Percentiles rank a stretch among this genome's conserved stretches.
These are phyloP conservation scores for Caenorhabditis virilis DNA, from an alignment of 2,888 invertebrate genomes.

Conservation along the genomic window DNA sequence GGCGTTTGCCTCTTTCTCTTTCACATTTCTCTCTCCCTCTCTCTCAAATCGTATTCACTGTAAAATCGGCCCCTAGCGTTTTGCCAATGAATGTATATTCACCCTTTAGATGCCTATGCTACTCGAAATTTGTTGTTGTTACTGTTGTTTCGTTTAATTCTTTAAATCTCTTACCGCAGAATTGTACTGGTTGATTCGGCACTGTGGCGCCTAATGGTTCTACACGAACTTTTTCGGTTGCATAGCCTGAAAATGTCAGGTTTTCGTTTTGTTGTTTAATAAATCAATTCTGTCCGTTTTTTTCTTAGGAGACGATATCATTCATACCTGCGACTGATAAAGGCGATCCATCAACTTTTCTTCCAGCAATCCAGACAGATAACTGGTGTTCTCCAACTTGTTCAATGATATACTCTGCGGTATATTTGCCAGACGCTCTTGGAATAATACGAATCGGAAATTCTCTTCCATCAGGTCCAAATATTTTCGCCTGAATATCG, in stretches of 20 bases:
- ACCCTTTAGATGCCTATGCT: too few species aligned
- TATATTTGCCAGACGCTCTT: constrained; percentile 82
- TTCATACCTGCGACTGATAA: constrained; percentile 51
- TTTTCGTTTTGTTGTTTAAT: not conserved
- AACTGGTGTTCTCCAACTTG: constrained; percentile 80
- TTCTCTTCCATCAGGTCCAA: constrained; percentile 82
- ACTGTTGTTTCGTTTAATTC: too few species aligned
- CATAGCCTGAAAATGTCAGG: constrained; percentile 72
- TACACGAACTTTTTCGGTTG: constrained; percentile 86
- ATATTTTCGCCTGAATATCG: constrained; percentile 51
- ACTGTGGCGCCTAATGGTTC: constrained; percentile 90
- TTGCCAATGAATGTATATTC: too few species aligned
- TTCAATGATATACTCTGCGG: constrained; percentile 85
- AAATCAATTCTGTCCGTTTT: constrained; percentile 5
- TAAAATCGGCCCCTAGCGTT: too few species aligned
- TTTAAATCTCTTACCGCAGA: too few species aligned
- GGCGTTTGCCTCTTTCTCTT: constrained; percentile 7
- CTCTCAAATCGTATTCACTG: too few species aligned
- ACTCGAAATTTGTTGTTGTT: too few species aligned
- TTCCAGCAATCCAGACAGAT: constrained; percentile 86
- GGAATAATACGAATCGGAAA: constrained; percentile 83
- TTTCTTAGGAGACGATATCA: too few species aligned
- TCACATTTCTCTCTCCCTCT: constrained; percentile 3
- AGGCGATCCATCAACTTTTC: constrained; percentile 73
- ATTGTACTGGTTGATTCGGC: constrained; percentile 93